Evolutionary conservation across 2,797 vertebrate genomes (phyloP).

Genomic region (Monodelphis domestica): DNA sequence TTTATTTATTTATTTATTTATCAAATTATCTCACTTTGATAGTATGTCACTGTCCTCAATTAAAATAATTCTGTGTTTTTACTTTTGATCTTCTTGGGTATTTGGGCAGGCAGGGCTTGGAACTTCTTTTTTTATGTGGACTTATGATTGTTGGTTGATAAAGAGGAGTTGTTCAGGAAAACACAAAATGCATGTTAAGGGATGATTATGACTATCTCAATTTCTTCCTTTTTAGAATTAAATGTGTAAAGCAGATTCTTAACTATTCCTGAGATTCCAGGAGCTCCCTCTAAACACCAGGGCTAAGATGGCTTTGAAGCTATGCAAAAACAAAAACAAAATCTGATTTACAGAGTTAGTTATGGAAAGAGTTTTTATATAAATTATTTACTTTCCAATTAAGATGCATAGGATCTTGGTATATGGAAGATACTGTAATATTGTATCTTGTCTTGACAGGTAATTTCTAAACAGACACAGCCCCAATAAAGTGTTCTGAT

Average conservation of each 20-base stretch:
- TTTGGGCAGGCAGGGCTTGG: conserved; percentile 60
- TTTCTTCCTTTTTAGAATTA: conserved; percentile 72
- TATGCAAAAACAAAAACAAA: neutral
- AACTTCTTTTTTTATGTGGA: neutral
- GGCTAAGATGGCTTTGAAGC: conserved; percentile 20
- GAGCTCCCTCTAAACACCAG: conserved; percentile 50
- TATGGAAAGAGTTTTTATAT: conserved; percentile 33
- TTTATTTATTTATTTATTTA: neutral
- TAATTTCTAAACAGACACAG: conserved; percentile 44
- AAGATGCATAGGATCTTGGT: conserved; percentile 17
- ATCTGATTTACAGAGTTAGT: conserved; percentile 12
- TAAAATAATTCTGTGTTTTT: conserved; percentile 60
- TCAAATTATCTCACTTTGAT: conserved; percentile 13
- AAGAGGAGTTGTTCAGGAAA: neutral
- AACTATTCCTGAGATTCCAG: conserved; percentile 63
- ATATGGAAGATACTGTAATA: conserved; percentile 17
- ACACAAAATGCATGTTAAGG: conserved; percentile 51
- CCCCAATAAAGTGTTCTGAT: neutral
- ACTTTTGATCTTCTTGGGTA: conserved; percentile 68
- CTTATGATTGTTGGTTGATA: neutral
- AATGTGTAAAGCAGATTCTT: conserved; percentile 71
- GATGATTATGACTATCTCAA: conserved; percentile 53
- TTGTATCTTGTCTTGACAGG: conserved; percentile 25
- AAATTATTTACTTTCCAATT: conserved; percentile 62
- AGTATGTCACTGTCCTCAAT: conserved; percentile 11